Evolutionary conservation across 2,113 vertebrate genomes (phyloP), one percentile per base, ranked within the genome.

Genomic region (Ramphastos sulfuratus): DNA sequence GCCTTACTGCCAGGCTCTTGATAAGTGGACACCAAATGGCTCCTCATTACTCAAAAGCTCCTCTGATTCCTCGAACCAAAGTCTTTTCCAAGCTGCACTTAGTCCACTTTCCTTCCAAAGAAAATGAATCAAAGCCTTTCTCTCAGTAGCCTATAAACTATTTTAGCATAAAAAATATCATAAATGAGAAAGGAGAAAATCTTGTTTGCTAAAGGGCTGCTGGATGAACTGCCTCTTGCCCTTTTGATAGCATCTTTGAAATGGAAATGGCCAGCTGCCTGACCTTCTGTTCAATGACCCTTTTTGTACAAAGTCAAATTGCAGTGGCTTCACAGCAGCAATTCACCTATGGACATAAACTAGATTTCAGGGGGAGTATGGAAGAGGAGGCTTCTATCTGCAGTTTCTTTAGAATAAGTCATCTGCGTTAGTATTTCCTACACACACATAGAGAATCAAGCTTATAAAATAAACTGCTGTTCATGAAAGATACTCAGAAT

Each of bases 231-330:
- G 97, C 97, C 97, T 98, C 97, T 97, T 98, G 98, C 98, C 98
- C 98, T 98, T 98, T 98, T 97, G 98, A 98, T 98, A 98, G 97
- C 97, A 98, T 98, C 98, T 99, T 99, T 99, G 98, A 99, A 98
- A 99, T 99, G 99, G 98, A 99, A 99, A 99, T 99, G 98, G 98
- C 98, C 99, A 99, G 98, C 99, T 99, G 99, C 98, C 98, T 96
- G 98, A 98, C 99, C 99, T 99, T 98, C 98, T 99, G 98, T 98
- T 99, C 98, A 97, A 97, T 99, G 98, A 99, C 98, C 99, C 98
- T 98, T 98, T 98, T 97, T 98, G 98, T 98, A 98, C 98, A 98
- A 98, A 98, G 99, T 99, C 98, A 99, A 97, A 98, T 98, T 98
- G 98, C 97, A 98, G 97, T 97, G 94, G 95, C 97, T 96, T 96